These are phyloP conservation scores for Lasioglossum morio DNA, from an alignment of 2,888 invertebrate genomes.

Conservation along the genomic window DNA sequence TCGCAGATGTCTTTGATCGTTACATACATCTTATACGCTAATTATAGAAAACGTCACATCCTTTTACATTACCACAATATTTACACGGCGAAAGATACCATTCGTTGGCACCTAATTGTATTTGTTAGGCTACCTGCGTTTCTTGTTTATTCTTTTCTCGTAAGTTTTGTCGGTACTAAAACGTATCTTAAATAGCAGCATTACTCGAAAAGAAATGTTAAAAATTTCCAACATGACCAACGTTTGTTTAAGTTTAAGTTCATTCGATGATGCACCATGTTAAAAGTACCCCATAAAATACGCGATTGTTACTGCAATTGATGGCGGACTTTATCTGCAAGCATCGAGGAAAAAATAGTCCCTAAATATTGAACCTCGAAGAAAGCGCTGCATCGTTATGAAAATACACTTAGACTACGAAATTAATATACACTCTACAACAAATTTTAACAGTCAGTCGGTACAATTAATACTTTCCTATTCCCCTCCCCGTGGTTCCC, in stretches of 20 bases:
- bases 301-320: slow-evolving; percentile 19
- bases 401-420: slow-evolving; percentile 63
- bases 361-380: slow-evolving; percentile 39
- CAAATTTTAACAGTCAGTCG: slow-evolving; percentile 64
- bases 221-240: slow-evolving; percentile 26
- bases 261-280: background rate
- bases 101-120: slow-evolving; percentile 63
- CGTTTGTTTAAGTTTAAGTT: slow-evolving; percentile 2
- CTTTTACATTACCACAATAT: slow-evolving; percentile 66
- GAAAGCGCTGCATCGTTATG: slow-evolving; percentile 42
- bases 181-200: slow-evolving; percentile 67
- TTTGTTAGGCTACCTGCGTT: slow-evolving; percentile 54
- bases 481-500: background rate
- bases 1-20: slow-evolving; percentile 72
- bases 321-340: slow-evolving; percentile 35
- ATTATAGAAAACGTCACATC: slow-evolving; percentile 74
- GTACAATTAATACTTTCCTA: slow-evolving; percentile 65
- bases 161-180: slow-evolving; percentile 42
- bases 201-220: slow-evolving; percentile 61
- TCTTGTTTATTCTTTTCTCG: slow-evolving; percentile 20
- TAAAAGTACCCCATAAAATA: slow-evolving; percentile 2
- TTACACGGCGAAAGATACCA: slow-evolving; percentile 64
- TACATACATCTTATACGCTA: slow-evolving; percentile 72
- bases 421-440: slow-evolving; percentile 54
- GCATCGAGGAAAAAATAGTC: slow-evolving; percentile 45